These are phyloP conservation scores for Macaria liturata DNA, from an alignment of 2,888 invertebrate genomes.

Conservation along the genomic window DNA sequence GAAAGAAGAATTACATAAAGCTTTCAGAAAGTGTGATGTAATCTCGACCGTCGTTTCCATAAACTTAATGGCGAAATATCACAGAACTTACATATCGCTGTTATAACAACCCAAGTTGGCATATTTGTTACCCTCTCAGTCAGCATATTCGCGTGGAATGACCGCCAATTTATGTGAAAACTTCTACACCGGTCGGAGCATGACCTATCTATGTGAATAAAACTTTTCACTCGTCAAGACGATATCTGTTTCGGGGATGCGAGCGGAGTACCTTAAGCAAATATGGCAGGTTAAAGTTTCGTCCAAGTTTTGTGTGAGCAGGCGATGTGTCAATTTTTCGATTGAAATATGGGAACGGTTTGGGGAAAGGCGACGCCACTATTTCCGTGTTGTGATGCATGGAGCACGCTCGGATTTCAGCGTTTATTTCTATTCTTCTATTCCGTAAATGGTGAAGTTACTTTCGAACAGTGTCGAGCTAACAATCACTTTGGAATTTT, in stretches of 20 bases:
- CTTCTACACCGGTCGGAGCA: conserved; percentile 74
- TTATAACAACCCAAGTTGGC: conserved; percentile 82
- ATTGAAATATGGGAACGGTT: conserved; percentile 76
- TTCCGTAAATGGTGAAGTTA: not conserved
- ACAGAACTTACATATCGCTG: conserved; percentile 82
- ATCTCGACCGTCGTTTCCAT: conserved; percentile 80
- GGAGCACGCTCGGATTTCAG: conserved; percentile 6
- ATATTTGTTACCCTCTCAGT: conserved; percentile 82
- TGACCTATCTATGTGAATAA: conserved; percentile 78
- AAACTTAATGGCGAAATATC: conserved; percentile 82
- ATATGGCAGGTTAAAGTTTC: conserved; percentile 80
- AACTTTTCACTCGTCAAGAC: conserved; percentile 80
- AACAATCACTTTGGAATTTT: too few relatives aligned
- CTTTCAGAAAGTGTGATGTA: conserved; percentile 81
- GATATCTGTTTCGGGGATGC: conserved; percentile 65
- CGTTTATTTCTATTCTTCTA: not conserved
- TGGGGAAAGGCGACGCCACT: conserved; percentile 82
- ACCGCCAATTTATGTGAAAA: conserved; percentile 83
- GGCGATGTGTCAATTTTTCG: conserved; percentile 77
- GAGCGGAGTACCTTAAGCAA: conserved; percentile 68
- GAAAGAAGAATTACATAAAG: conserved; percentile 76
- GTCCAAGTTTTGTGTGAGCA: conserved; percentile 69
- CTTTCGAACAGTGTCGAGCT: not conserved
- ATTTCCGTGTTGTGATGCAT: conserved; percentile 77
- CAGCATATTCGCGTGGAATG: conserved; percentile 83